phyloP scores from a whole-genome alignment of 1,140 invertebrate genomes.

The Belonocnema kinseyi region DNA sequence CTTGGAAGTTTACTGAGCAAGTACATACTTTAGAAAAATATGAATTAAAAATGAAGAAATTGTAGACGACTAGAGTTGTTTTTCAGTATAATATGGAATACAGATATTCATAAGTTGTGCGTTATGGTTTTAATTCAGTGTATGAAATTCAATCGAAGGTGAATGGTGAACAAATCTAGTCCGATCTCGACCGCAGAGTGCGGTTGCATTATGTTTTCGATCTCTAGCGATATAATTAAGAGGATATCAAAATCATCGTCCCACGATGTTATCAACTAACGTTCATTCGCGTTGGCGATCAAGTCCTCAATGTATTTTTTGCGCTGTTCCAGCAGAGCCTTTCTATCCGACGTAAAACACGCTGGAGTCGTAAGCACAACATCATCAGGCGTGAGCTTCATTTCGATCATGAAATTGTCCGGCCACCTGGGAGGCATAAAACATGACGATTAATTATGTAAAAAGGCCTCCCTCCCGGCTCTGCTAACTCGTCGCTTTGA shows the following conservation, averaged over 20 bases:
- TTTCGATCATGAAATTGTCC: conserved; percentile 77
- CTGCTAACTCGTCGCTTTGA: not conserved
- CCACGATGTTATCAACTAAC: conserved; percentile 43
- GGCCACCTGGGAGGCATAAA: conserved; percentile 73
- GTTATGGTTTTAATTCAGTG: conserved; percentile 3
- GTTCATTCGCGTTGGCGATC: conserved; percentile 54
- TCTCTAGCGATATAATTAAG: conserved; percentile 26
- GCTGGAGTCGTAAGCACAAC: conserved; percentile 57
- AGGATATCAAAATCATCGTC: conserved; percentile 25
- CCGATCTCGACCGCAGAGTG: conserved; percentile 24
- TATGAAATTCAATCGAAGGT: conserved; percentile 26
- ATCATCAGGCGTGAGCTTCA: conserved; percentile 77
- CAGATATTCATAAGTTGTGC: not conserved
- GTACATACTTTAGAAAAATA: no score
- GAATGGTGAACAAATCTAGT: conserved; percentile 25
- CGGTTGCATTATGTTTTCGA: conserved; percentile 17
- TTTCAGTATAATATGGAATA: not conserved
- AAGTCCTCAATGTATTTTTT: conserved; percentile 58
- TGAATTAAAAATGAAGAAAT: no score
- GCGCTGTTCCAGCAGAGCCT: conserved; percentile 51
- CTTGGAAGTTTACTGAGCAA: no score
- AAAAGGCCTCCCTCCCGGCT: conserved; percentile 7
- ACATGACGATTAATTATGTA: conserved; percentile 40
- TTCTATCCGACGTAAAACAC: conserved; percentile 56
- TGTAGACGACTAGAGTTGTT: not conserved